phyloP scores from a whole-genome alignment of 2,113 vertebrate genomes.

The Zosterops pallidus region DNA sequence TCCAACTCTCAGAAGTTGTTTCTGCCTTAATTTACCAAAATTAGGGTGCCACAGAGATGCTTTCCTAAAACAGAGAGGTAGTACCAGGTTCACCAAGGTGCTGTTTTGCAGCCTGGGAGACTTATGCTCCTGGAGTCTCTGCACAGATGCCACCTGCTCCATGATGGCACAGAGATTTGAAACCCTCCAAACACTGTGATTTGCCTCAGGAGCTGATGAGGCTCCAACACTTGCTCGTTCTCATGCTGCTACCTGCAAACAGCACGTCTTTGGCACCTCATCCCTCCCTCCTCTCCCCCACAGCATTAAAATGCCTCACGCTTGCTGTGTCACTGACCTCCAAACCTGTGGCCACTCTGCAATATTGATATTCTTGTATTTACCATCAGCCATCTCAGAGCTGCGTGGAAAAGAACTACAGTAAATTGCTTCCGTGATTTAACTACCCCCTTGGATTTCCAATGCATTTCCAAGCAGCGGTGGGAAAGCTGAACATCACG shows the following conservation, averaged over 20 bases:
- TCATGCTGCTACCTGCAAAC: not conserved
- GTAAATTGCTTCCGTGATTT: not conserved
- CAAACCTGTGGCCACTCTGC: not conserved
- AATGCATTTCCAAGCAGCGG: not conserved
- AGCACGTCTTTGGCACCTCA: not conserved
- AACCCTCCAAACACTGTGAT: not conserved
- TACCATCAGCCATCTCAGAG: not conserved
- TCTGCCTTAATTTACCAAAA: not conserved
- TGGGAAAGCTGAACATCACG: not conserved
- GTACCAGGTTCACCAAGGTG: not conserved
- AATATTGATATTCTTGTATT: not conserved
- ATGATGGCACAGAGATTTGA: not conserved
- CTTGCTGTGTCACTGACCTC: not conserved
- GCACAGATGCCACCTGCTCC: not conserved
- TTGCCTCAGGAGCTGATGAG: not conserved
- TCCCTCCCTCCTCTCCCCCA: not conserved
- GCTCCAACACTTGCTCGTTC: rapidly evolving
- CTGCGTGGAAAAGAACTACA: not conserved
- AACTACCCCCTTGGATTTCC: not conserved
- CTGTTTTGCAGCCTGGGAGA: not conserved
- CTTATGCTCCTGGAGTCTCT: not conserved
- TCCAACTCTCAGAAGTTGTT: not conserved
- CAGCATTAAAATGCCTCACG: rapidly evolving
- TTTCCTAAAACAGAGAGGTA: not conserved
- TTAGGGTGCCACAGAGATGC: not conserved